A percentile compares a stretch with the other conserved stretches of the same genome.
These are phyloP conservation scores for Motacilla tschutschensis DNA, from an alignment of 2,113 vertebrate species.

Conservation along the genomic window DNA sequence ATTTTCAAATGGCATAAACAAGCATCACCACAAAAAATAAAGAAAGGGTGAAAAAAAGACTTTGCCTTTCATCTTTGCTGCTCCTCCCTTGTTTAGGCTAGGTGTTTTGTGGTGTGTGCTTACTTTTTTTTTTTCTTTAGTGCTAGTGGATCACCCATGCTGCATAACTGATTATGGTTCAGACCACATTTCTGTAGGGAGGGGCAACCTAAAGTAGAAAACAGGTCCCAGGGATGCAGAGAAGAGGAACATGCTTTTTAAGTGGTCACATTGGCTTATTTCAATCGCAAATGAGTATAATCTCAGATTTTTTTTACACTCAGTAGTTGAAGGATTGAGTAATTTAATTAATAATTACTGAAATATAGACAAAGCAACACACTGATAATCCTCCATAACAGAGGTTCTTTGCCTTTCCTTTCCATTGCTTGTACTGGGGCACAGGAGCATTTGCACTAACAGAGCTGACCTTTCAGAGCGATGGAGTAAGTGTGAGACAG, in stretches of 20 bases:
- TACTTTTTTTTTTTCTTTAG: not conserved
- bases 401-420: conserved; percentile 25
- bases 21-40: not conserved
- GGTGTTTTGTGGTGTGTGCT: not conserved
- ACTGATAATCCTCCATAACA: not conserved
- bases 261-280: conserved; percentile 1
- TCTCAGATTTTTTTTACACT: not conserved
- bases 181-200: not conserved
- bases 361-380: not conserved
- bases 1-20: not conserved
- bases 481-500: conserved; percentile 37
- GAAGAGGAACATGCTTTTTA: not conserved
- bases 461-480: conserved; percentile 70
- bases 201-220: not conserved
- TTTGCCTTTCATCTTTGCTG: conserved; percentile 12
- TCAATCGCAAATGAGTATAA: conserved; percentile 1
- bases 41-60: fast-evolving
- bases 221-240: not conserved
- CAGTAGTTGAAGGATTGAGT: not conserved
- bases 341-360: not conserved
- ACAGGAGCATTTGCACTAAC: conserved; percentile 59
- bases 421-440: conserved; percentile 46
- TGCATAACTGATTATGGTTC: not conserved
- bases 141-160: not conserved
- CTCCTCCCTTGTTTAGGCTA: conserved; percentile 5